Evolutionary conservation across 1,140 invertebrate genomes (phyloP), one percentile per base, ranked within the genome.

Genomic region (Pemphigus obesinymphae): DNA sequence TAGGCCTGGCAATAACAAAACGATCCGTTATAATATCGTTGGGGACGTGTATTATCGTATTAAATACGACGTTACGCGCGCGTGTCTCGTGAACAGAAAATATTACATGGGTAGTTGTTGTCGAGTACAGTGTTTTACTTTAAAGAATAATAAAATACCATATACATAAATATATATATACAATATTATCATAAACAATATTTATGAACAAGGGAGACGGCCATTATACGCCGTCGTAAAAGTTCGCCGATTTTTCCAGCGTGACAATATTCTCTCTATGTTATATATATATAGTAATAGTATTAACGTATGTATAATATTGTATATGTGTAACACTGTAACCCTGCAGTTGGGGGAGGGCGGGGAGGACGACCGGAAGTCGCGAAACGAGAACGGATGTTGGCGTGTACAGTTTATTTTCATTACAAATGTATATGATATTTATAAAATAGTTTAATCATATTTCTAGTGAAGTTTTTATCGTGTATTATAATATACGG

Each of bases 261-360:
- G 75, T 78, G 75, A 78, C 75, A 78, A 78, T 78, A 78, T 78
- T 58, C 75, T 58, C 31, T 20, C 75, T n/a, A n/a, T n/a, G 50
- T 76, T 37, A 20, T 76, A 11, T 48, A 15, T 11, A 17, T 15
- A 11, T n/a, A n/a, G n/a, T n/a, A n/a, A n/a, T n/a, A n/a, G n/a
- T n/a, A n/a, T n/a, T n/a, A n/a, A n/a, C n/a, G n/a, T n/a, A n/a
- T n/a, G n/a, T n/a, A n/a, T n/a, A n/a, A n/a, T n/a, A n/a, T n/a
- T n/a, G n/a, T n/a, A n/a, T n/a, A n/a, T n/a, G n/a, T n/a, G n/a
- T n/a, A n/a, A n/a, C n/a, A n/a, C n/a, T n/a, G 17, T 13, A 50
- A 75, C 48, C 48, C 72, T 20, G n/a, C n/a, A 48, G 31, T 50
- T 43, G 45, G 45, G 2, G 31, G 66, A 10, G 34, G n/a, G 40